A percentile compares a stretch with the other conserved stretches of the same genome.
Conservation (phyloP, 1,140 invertebrate genomes). For the Drosophila sturtevanti region DNA sequence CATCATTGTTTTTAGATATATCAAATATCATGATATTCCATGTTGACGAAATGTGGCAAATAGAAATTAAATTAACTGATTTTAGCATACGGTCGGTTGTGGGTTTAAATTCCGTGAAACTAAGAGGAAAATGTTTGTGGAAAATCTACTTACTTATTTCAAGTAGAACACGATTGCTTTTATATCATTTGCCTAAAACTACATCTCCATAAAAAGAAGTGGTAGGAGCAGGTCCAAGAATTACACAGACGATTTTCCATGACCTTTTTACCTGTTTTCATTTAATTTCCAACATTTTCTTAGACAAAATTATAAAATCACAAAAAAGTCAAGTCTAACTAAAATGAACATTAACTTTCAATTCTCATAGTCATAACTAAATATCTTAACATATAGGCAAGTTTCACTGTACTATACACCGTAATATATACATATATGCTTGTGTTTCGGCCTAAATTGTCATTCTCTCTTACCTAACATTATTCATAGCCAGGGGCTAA, state of each 20-base stretch:
- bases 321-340: constrained; percentile 10
- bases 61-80: constrained; percentile 34
- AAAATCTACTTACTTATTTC: constrained; percentile 16
- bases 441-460: constrained; percentile 40
- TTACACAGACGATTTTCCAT: constrained; percentile 2
- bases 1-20: constrained; percentile 41
- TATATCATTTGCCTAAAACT: constrained; percentile 77
- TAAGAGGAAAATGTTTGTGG: constrained; percentile 20
- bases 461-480: constrained; percentile 20
- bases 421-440: constrained; percentile 29
- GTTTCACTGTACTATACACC: neutral
- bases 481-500: constrained; percentile 41
- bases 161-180: constrained; percentile 54
- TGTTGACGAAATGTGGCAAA: constrained; percentile 5
- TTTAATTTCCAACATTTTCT: constrained; percentile 81
- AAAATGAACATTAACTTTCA: neutral
- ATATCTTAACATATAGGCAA: neutral
- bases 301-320: constrained; percentile 70
- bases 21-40: neutral
- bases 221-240: neutral
- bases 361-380: neutral
- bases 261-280: constrained; percentile 59
- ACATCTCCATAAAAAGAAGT: constrained; percentile 29
- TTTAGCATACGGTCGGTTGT: constrained; percentile 13
- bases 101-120: constrained; percentile 42